Evolutionary conservation across 2,113 vertebrate species (phyloP).

Genomic region (Hydrochoerus hydrochaeris): DNA sequence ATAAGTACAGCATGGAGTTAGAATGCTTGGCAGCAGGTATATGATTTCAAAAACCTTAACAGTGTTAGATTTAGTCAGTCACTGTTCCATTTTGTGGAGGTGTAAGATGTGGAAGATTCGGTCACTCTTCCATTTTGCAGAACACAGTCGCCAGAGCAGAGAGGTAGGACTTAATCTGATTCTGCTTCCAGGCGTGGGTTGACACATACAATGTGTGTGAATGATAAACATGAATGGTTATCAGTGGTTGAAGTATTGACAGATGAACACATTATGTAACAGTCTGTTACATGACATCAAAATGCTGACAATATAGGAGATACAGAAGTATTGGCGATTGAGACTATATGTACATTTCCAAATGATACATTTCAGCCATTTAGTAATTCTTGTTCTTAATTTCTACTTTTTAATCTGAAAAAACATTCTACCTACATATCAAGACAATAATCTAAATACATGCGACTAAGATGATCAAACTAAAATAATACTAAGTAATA

Average conservation of each 20-base stretch:
- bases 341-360: background rate
- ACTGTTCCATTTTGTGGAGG: background rate
- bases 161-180: background rate
- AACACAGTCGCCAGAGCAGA: background rate
- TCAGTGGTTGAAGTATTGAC: background rate
- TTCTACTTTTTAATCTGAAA: slow-evolving; percentile 9
- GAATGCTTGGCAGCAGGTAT: background rate
- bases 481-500: background rate
- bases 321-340: background rate
- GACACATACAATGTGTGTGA: background rate
- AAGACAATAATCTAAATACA: background rate
- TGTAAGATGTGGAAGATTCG: too few relatives aligned
- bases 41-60: background rate
- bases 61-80: background rate
- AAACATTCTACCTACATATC: slow-evolving; percentile 9
- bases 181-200: background rate
- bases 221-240: background rate
- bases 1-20: background rate
- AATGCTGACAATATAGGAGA: background rate
- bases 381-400: background rate
- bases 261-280: background rate
- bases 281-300: background rate
- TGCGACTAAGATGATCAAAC: background rate
- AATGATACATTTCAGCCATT: background rate
- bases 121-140: background rate